These are phyloP conservation scores for Mionectes macconnelli DNA, from an alignment of 2,113 vertebrate genomes.

Conservation along the genomic window DNA sequence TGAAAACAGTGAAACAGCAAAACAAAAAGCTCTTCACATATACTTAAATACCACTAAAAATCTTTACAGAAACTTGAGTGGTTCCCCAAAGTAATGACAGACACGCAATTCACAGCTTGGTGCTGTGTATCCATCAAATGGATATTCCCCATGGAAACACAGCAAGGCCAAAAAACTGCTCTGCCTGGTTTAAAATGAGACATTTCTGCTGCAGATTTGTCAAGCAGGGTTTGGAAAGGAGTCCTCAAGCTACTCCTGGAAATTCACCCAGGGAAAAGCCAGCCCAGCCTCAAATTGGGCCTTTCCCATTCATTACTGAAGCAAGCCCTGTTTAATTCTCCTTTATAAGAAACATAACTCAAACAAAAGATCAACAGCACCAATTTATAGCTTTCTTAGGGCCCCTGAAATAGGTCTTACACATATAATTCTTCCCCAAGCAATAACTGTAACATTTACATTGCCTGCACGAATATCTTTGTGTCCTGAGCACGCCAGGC, in stretches of 20 bases:
- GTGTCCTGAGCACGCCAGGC: background rate
- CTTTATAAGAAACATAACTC: background rate
- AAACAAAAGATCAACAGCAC: background rate
- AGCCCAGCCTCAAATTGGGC: background rate
- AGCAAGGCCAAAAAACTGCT: background rate
- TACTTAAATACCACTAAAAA: background rate
- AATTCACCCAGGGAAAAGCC: background rate
- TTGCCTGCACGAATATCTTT: background rate
- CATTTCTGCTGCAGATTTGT: background rate
- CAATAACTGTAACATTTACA: background rate
- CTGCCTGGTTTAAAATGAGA: background rate
- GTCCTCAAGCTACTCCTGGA: background rate
- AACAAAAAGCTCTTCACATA: background rate
- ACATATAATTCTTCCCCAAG: background rate
- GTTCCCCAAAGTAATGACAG: background rate
- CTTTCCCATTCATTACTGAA: background rate
- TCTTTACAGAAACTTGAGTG: background rate
- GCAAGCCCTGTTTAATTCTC: background rate
- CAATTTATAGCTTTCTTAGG: constrained; percentile 2
- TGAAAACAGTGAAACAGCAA: background rate
- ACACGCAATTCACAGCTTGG: background rate
- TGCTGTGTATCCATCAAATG: background rate
- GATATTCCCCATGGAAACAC: background rate
- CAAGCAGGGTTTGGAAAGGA: background rate
- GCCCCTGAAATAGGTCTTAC: background rate